Percentiles rank a stretch among this genome's conserved stretches.
These are phyloP conservation scores for Eulacestoma nigropectus DNA, from an alignment of 2,113 vertebrate species.

Conservation along the genomic window DNA sequence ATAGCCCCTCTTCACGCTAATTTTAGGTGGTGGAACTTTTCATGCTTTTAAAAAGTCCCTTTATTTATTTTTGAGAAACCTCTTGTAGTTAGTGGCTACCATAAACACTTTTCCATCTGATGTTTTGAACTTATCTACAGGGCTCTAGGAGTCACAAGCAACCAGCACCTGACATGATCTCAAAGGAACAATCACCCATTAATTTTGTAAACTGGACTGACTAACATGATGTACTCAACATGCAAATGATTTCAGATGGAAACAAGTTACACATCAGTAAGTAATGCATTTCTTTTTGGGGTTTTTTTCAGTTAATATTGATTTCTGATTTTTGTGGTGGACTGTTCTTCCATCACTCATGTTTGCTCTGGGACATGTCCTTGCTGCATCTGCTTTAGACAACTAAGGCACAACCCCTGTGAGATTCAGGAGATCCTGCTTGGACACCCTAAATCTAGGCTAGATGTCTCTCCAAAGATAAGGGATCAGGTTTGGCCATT, in stretches of 20 bases:
- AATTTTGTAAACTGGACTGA: not conserved
- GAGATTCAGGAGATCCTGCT: not conserved
- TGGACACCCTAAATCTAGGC: not conserved
- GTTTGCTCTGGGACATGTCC: not conserved
- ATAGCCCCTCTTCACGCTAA: not conserved
- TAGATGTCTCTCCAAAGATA: not conserved
- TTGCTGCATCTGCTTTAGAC: not conserved
- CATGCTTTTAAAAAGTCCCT: not conserved
- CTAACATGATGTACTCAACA: not conserved
- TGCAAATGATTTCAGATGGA: conserved; percentile 31
- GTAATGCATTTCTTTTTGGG: not conserved
- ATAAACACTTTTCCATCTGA: not conserved
- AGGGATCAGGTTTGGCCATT: not conserved
- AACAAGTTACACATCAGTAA: conserved; percentile 32
- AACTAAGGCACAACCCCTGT: not conserved
- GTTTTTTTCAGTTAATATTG: not conserved
- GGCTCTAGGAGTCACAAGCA: not conserved
- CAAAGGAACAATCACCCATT: not conserved
- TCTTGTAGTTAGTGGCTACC: not conserved
- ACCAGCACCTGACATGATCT: not conserved
- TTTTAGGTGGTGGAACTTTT: conserved; percentile 14
- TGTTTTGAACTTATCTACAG: not conserved
- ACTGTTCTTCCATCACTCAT: not conserved
- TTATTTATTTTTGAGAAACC: not conserved
- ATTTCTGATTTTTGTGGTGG: not conserved